Conservation (phyloP, 2,888 invertebrate genomes). For the Drosophila paranaensis region DNA sequence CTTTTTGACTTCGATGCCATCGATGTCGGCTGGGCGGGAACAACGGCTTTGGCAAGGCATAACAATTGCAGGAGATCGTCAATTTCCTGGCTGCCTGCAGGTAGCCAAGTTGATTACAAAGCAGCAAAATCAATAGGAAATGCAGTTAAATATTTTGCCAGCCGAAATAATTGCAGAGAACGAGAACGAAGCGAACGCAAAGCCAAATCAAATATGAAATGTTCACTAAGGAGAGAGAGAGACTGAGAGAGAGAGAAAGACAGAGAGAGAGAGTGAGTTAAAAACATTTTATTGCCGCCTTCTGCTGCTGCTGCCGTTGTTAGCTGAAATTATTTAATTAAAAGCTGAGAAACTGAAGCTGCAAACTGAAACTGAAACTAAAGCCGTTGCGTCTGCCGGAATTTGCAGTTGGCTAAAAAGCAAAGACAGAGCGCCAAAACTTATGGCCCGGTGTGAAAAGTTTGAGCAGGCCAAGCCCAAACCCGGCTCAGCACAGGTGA, state of each 20-base stretch:
- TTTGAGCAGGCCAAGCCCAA: slow-evolving; percentile 37
- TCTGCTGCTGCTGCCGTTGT: slow-evolving; percentile 41
- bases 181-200: slow-evolving; percentile 13
- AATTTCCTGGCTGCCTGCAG: slow-evolving; percentile 72
- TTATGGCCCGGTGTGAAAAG: slow-evolving; percentile 72
- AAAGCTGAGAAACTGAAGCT: slow-evolving; percentile 53
- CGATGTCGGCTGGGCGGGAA: slow-evolving; percentile 3
- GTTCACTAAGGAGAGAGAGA: slow-evolving; percentile 1
- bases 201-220: slow-evolving; percentile 64
- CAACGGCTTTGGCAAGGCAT: slow-evolving; percentile 38
- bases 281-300: slow-evolving; percentile 46
- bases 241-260: neutral
- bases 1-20: slow-evolving; percentile 25
- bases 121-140: slow-evolving; percentile 78
- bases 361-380: slow-evolving; percentile 39
- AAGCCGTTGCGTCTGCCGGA: slow-evolving; percentile 28
- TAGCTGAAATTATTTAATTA: slow-evolving; percentile 74
- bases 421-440: slow-evolving; percentile 54
- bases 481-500: slow-evolving; percentile 46
- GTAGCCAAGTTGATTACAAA: slow-evolving; percentile 74
- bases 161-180: slow-evolving; percentile 68
- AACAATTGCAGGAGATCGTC: slow-evolving; percentile 77
- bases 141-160: slow-evolving; percentile 80
- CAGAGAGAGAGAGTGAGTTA: neutral
- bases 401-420: slow-evolving; percentile 51